A percentile compares a stretch with the other conserved stretches of the same genome.
These are phyloP conservation scores for Dicrurus megarhynchus DNA, from an alignment of 2,113 vertebrate genomes.

Conservation along the genomic window DNA sequence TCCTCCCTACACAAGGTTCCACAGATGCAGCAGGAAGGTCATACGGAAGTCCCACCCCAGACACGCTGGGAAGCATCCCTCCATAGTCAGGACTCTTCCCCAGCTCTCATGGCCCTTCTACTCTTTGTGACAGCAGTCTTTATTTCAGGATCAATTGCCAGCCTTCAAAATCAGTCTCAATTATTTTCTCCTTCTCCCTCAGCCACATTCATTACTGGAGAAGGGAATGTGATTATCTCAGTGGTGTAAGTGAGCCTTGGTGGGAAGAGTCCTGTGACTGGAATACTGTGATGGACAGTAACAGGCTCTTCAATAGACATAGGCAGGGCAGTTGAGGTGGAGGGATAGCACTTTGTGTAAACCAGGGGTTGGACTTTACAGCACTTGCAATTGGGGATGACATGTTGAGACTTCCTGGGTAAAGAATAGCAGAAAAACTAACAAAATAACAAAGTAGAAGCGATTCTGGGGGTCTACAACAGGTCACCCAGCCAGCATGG, in stretches of 20 bases:
- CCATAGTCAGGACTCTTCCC: not conserved
- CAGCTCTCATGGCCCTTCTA: not conserved
- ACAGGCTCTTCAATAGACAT: not conserved
- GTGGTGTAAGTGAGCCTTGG: not conserved
- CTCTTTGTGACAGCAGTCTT: not conserved
- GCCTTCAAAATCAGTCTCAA: not conserved
- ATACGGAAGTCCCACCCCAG: not conserved
- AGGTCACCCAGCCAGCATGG: not conserved
- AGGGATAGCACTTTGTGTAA: not conserved
- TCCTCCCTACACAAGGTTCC: not conserved
- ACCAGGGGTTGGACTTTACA: not conserved
- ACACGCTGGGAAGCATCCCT: not conserved
- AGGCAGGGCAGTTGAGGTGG: not conserved
- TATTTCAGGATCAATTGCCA: not conserved
- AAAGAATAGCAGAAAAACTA: not conserved
- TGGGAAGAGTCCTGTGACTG: not conserved
- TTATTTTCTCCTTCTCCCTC: not conserved
- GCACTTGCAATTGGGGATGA: not conserved
- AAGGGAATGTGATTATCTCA: not conserved
- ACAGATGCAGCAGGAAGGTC: not conserved
- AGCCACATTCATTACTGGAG: not conserved
- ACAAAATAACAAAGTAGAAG: not conserved
- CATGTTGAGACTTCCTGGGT: not conserved
- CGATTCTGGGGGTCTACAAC: fast-evolving
- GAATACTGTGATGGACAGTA: not conserved